A percentile compares a stretch with the other conserved stretches of the same genome.
Conservation (phyloP, 2,113 vertebrate species). For the Aegotheles bennettii region DNA sequence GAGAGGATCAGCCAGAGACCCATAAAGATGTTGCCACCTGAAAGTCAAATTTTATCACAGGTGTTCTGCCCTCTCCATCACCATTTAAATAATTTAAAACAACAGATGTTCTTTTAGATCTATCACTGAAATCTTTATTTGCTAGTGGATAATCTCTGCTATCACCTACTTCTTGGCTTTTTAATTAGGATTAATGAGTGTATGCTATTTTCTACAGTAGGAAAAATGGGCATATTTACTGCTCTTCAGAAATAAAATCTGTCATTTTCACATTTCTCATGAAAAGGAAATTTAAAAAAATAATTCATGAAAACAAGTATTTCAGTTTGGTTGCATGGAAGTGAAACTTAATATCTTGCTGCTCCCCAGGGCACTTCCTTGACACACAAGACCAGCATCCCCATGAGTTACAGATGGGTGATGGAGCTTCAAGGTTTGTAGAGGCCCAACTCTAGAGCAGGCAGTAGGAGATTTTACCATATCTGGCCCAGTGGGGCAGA, state of each 20-base stretch:
- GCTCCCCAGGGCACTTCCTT: not conserved
- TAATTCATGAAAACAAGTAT: not conserved
- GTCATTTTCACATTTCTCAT: not conserved
- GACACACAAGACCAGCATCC: not conserved
- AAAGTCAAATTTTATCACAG: not conserved
- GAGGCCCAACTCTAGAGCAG: not conserved
- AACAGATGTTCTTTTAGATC: not conserved
- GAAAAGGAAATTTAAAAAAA: not conserved
- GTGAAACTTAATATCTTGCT: not conserved
- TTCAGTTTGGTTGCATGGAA: not conserved
- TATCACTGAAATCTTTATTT: not conserved
- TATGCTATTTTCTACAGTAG: not conserved
- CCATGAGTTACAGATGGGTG: not conserved
- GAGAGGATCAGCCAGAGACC: not conserved
- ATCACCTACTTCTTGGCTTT: not conserved
- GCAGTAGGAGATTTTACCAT: not conserved
- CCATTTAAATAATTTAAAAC: not conserved
- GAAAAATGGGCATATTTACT: not conserved
- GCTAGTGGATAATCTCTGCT: not conserved
- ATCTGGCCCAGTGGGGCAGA: not conserved
- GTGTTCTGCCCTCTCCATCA: not conserved
- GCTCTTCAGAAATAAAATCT: not conserved
- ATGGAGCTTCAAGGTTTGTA: not conserved
- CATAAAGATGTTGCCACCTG: not conserved
- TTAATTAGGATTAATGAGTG: accelerated